Base-by-base conservation (phyloP, 2,113 vertebrate genomes). In the Colossoma macropomum region DNA sequence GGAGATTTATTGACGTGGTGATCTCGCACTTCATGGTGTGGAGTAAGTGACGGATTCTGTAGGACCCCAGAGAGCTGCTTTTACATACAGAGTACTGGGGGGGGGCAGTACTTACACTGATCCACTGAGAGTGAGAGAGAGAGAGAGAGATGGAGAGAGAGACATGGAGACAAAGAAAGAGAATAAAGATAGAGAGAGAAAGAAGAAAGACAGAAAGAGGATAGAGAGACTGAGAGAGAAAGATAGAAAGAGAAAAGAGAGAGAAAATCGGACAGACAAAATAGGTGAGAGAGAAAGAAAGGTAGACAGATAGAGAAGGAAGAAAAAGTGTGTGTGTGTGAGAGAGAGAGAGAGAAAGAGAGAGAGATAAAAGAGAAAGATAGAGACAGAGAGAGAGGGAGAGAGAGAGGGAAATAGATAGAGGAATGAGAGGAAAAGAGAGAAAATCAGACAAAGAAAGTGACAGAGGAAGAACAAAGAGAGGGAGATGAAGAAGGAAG, bases 401-500 rank as follows among this genome's bases (percentile, higher is more conserved):
- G 17, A 28, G 10, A 11, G 23, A 6, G 17, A 1, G 9, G 5
- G 1, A 1, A 1, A 15, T 5, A 48, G 45, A 9, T 1, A 48
- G 4, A 48, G 13, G 7, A 7, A 38, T 38, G 7, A 38, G 7
- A 38, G 34, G 3, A 38, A 7, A 34, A 52, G 23, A 74, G 15
- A 74, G 38, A 52, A 13, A 25, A 19, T 25, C 3, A 27, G 27
- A 52, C 17, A n/a, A 32, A 28, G n/a, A 28, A 9, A 62, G 3
- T 15, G 32, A 89, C 17, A 66, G 48, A 32, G 27, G 34, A 77
- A 82, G 56, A 11, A 45, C 4, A 68, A 60, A 50, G 60, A 75
- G 28, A 68, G 30, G 56, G 9, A 81, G 32, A 19, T 23, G 12
- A 23, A 45, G 41, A 11, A 11, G 10, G 10, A 65, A 19, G 28